phyloP scores from a whole-genome alignment of 2,888 invertebrate genomes.

The Gryllus longicercus region DNA sequence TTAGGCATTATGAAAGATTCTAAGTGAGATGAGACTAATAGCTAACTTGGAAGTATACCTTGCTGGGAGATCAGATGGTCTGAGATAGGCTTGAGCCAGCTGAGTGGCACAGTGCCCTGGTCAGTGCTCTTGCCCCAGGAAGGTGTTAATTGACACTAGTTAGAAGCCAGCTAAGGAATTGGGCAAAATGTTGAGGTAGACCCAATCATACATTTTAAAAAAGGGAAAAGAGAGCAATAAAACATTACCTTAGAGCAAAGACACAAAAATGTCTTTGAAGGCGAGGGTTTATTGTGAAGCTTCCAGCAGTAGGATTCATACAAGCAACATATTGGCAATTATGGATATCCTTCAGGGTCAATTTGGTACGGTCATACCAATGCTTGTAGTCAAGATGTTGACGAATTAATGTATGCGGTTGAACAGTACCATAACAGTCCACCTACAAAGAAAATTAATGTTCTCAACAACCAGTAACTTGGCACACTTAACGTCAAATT shows the following conservation, averaged over 20 bases:
- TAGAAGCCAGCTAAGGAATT: too few species aligned
- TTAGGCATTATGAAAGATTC: too few species aligned
- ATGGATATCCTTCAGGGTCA: constrained; percentile 89
- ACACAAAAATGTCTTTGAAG: constrained; percentile 88
- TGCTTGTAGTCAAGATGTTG: constrained; percentile 95
- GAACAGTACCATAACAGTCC: constrained; percentile 87
- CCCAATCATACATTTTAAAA: too few species aligned
- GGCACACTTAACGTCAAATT: neutral
- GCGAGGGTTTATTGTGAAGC: constrained; percentile 93
- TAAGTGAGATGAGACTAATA: too few species aligned
- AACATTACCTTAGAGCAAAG: constrained; percentile 66
- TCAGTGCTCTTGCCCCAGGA: too few species aligned
- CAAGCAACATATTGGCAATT: constrained; percentile 96
- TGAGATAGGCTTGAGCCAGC: too few species aligned
- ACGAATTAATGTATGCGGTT: constrained; percentile 91
- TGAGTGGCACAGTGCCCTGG: too few species aligned
- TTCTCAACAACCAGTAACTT: neutral
- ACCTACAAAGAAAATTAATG: constrained; percentile 48
- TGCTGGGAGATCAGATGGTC: too few species aligned
- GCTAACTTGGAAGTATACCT: too few species aligned
- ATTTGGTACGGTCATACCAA: constrained; percentile 88
- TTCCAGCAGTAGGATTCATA: constrained; percentile 98
- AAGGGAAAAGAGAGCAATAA: neutral
- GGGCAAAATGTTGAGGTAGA: too few species aligned
- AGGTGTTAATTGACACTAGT: too few species aligned